Evolutionary conservation across 2,888 invertebrate genomes (phyloP).

Genomic region (Xanthorhoe designata): DNA sequence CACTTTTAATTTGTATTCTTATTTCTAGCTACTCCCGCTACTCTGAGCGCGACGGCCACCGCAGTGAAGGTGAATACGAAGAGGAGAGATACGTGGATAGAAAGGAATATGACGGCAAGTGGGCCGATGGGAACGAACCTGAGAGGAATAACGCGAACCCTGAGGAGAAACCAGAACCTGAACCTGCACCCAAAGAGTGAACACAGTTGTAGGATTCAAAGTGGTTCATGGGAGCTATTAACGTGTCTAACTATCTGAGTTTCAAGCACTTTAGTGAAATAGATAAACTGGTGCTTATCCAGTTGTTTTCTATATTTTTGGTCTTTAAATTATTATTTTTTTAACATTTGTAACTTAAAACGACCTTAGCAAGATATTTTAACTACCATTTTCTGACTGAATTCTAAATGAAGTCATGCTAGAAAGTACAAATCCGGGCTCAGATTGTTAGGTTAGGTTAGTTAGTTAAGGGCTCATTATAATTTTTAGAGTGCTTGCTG

Average conservation of each 20-base stretch:
- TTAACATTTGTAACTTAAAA: background rate
- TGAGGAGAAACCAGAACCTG: slow-evolving; percentile 76
- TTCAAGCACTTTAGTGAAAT: background rate
- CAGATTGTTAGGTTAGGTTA: background rate
- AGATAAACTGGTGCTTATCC: background rate
- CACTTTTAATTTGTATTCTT: background rate
- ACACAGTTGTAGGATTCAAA: slow-evolving; percentile 17
- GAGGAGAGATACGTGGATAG: slow-evolving; percentile 85
- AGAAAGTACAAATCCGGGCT: background rate
- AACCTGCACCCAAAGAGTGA: slow-evolving; percentile 73
- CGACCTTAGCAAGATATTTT: background rate
- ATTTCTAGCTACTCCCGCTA: slow-evolving; percentile 73
- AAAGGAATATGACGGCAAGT: slow-evolving; percentile 88
- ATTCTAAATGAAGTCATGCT: background rate
- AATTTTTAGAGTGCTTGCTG: slow-evolving; percentile 4
- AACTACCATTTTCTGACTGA: background rate
- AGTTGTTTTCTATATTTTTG: background rate
- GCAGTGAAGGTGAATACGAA: slow-evolving; percentile 83
- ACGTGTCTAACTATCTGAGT: background rate
- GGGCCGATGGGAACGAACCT: slow-evolving; percentile 86
- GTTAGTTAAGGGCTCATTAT: background rate
- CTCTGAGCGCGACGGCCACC: slow-evolving; percentile 78
- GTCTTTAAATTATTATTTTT: background rate
- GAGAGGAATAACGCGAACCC: slow-evolving; percentile 59
- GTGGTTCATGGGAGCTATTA: background rate